Evolutionary conservation across 1,140 invertebrate species (phyloP).

Genomic region (Ostrea edulis): DNA sequence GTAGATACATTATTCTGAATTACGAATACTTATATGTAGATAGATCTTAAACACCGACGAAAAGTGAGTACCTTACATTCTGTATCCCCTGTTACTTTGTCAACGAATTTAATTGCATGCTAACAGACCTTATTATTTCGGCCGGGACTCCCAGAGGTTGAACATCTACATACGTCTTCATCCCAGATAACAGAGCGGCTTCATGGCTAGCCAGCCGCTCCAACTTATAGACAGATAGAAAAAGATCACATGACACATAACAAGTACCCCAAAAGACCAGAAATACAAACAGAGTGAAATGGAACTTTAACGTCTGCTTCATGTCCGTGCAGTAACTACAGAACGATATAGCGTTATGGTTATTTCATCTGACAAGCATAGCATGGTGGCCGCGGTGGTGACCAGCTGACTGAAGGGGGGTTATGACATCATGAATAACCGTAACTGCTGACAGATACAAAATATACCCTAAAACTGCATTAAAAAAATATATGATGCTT

Average conservation of each 20-base stretch:
- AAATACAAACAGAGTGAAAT: neutral
- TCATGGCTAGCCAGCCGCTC: neutral
- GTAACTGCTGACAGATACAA: neutral
- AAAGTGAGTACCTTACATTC: too few relatives aligned
- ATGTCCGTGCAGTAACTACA: neutral
- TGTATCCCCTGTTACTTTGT: too few relatives aligned
- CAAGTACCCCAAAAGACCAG: neutral
- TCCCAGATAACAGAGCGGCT: neutral
- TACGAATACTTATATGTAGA: too few relatives aligned
- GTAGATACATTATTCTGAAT: too few relatives aligned
- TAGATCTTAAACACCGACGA: too few relatives aligned
- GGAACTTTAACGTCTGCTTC: neutral
- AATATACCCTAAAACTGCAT: too few relatives aligned
- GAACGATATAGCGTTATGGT: neutral
- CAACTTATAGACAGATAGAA: neutral
- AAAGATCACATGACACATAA: neutral
- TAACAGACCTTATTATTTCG: neutral
- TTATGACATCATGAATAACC: neutral
- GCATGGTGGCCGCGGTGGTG: neutral
- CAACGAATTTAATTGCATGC: neutral
- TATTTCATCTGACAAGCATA: neutral
- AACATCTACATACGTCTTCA: neutral
- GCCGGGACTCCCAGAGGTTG: constrained; percentile 9
- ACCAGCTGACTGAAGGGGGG: neutral
- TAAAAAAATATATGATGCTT: too few relatives aligned